phyloP scores from a whole-genome alignment of 2,888 invertebrate genomes.

The Athrips mouffetella region DNA sequence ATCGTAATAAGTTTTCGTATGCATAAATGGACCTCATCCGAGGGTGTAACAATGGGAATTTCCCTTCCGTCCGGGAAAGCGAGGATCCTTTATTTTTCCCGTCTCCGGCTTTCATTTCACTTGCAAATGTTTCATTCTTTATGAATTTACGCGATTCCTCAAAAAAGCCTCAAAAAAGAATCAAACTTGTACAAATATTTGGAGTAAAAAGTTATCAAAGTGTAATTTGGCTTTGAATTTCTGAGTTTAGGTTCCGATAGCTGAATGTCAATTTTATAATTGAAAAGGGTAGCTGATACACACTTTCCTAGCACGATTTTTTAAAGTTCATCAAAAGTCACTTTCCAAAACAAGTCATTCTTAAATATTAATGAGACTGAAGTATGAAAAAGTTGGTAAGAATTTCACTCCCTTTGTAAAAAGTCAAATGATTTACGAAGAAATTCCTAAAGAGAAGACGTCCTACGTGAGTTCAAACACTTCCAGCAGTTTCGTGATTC shows the following conservation, averaged over 20 bases:
- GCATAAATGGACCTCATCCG: constrained; percentile 67
- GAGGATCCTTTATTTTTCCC: constrained; percentile 56
- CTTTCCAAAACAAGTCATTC: too few relatives aligned
- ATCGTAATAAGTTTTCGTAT: constrained; percentile 66
- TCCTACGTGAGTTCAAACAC: constrained; percentile 15
- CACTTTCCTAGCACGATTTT: constrained; percentile 1
- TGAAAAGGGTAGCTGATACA: constrained; percentile 7
- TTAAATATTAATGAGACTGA: too few relatives aligned
- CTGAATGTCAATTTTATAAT: constrained; percentile 15
- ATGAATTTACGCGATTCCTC: constrained; percentile 58
- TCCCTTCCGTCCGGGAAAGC: constrained; percentile 37
- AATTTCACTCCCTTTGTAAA: too few relatives aligned
- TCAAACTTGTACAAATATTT: constrained; percentile 62
- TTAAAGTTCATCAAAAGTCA: too few relatives aligned
- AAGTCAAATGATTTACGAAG: neutral
- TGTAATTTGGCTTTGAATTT: constrained; percentile 7
- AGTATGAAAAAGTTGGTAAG: too few relatives aligned
- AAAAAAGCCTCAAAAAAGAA: constrained; percentile 47
- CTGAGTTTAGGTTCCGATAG: constrained; percentile 15
- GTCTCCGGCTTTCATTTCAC: constrained; percentile 63
- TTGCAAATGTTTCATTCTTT: constrained; percentile 70
- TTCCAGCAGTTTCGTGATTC: constrained; percentile 25
- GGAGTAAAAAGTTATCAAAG: constrained; percentile 43
- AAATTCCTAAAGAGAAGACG: neutral
- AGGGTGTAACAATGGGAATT: constrained; percentile 63